Conservation (phyloP, 2,797 vertebrate species). For the Lepilemur septentrionalis region DNA sequence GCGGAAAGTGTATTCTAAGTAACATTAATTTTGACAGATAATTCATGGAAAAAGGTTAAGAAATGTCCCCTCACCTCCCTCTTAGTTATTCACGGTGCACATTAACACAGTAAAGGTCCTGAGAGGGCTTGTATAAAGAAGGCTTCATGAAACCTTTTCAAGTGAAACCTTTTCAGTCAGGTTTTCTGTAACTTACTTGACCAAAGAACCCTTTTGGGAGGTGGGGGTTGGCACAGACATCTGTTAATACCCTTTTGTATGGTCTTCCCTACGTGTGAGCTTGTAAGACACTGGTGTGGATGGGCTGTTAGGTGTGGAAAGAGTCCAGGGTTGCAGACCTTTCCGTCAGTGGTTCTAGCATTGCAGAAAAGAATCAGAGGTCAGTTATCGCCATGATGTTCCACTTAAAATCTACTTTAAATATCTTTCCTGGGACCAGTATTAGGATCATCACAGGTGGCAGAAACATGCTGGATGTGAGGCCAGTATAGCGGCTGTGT, state of each 20-base stretch:
- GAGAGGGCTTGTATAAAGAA: not conserved
- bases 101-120: not conserved
- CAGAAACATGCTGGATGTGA: accelerated
- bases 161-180: not conserved
- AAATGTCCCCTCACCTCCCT: not conserved
- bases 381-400: accelerated
- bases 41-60: not conserved
- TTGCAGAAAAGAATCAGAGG: not conserved
- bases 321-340: not conserved
- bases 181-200: not conserved
- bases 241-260: not conserved
- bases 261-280: not conserved
- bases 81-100: not conserved
- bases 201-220: not conserved
- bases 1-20: not conserved
- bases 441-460: accelerated
- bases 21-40: not conserved
- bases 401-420: not conserved
- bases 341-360: not conserved
- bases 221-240: no score
- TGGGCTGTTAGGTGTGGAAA: not conserved
- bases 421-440: not conserved
- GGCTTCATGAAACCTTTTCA: not conserved
- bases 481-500: not conserved
- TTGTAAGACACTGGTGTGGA: not conserved